These are phyloP conservation scores for Hypothenemus hampei DNA, from an alignment of 1,140 invertebrate species.

Conservation along the genomic window DNA sequence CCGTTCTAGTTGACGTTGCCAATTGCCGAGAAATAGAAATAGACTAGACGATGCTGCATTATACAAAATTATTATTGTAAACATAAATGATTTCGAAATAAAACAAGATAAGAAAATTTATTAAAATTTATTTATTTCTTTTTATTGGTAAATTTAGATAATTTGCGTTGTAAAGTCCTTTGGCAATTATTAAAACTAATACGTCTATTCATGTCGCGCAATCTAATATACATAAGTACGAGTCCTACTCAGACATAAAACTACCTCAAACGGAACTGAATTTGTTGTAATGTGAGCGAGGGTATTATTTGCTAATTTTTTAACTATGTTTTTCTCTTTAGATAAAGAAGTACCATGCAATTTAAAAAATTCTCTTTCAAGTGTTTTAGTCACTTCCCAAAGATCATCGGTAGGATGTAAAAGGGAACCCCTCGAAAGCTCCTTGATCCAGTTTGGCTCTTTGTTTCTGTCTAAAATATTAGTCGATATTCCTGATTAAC, in stretches of 20 bases:
- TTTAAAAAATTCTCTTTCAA: conserved; percentile 6
- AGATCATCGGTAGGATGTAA: background rate
- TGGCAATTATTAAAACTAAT: background rate
- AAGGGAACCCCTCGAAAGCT: background rate
- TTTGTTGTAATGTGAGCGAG: background rate
- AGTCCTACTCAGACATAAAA: conserved; percentile 7
- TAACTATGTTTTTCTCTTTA: conserved; percentile 13
- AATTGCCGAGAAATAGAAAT: too few relatives aligned
- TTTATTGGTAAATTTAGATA: background rate
- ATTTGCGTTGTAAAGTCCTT: background rate
- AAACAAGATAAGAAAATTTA: too few relatives aligned
- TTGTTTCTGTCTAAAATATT: background rate
- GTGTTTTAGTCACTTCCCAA: conserved; percentile 1
- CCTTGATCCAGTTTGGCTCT: background rate
- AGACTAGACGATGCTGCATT: too few relatives aligned
- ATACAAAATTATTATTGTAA: too few relatives aligned
- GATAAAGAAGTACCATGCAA: conserved; percentile 9
- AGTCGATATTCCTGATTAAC: conserved; percentile 11
- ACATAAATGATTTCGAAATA: too few relatives aligned
- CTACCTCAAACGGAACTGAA: conserved; percentile 9
- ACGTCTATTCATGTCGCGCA: background rate
- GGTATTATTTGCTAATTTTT: background rate
- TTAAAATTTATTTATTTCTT: background rate
- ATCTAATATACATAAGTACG: conserved; percentile 12
- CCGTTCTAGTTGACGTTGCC: too few relatives aligned